Conservation (phyloP, 2,888 invertebrate genomes). For the Apoda limacodes region DNA sequence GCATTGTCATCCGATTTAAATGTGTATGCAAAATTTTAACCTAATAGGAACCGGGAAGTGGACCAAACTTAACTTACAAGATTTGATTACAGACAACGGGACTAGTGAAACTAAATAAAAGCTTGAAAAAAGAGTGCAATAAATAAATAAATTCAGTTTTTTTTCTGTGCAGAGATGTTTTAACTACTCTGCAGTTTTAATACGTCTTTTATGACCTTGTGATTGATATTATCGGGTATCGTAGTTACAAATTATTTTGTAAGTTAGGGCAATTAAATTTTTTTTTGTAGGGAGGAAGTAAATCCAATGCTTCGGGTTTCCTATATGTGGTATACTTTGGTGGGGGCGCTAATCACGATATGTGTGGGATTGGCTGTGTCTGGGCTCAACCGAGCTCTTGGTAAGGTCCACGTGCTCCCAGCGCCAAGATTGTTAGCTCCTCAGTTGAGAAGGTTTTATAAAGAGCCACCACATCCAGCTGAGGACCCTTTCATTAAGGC, state of each 20-base stretch:
- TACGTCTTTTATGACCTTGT: constrained; percentile 16
- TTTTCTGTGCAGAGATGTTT: too few species aligned
- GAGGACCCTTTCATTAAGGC: constrained; percentile 53
- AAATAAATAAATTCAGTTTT: too few species aligned
- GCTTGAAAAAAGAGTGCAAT: too few species aligned
- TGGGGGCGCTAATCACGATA: constrained; percentile 42
- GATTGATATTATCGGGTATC: constrained; percentile 14
- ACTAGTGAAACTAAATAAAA: too few species aligned
- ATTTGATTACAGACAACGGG: too few species aligned
- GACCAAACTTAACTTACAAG: too few species aligned
- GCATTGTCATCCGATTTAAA: too few species aligned
- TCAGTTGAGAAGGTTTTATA: constrained; percentile 71
- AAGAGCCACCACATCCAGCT: constrained; percentile 54
- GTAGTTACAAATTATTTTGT: constrained; percentile 10
- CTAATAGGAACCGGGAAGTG: too few species aligned
- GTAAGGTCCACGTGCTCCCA: constrained; percentile 43
- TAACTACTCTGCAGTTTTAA: constrained; percentile 18
- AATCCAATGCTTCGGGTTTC: constrained; percentile 78
- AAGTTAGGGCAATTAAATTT: constrained; percentile 5
- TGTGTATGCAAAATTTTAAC: too few species aligned
- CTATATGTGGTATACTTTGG: constrained; percentile 82
- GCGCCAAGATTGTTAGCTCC: constrained; percentile 74
- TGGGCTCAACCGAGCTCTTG: constrained; percentile 33
- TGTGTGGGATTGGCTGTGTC: constrained; percentile 40
- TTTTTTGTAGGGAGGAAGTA: constrained; percentile 52